A percentile compares a stretch with the other conserved stretches of the same genome.
Conservation (phyloP, 2,797 vertebrate genomes). For the Xerus rutilus region DNA sequence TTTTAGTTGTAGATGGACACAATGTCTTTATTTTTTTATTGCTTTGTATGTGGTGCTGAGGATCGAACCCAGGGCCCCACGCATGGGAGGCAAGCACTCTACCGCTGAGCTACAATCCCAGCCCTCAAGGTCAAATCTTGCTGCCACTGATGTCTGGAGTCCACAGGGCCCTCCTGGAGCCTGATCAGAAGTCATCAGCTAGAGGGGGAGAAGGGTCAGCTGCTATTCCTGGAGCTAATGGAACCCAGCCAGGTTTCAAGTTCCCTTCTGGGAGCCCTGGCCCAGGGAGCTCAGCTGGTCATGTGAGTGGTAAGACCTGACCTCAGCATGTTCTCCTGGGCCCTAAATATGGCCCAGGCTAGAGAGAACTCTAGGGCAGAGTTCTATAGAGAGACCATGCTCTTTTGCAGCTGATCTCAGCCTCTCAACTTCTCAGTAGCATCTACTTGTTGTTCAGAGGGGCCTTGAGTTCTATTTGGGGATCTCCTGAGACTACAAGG, state of each 20-base stretch:
- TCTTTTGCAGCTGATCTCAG: neutral
- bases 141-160: neutral
- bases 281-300: constrained; percentile 9
- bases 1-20: too few species aligned
- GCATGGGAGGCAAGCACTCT: too few species aligned
- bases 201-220: constrained; percentile 13
- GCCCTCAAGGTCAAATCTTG: constrained; percentile 61
- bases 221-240: constrained; percentile 74
- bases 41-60: too few species aligned
- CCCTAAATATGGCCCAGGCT: neutral
- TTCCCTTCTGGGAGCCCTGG: constrained; percentile 61
- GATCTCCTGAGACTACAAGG: neutral
- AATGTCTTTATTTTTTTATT: too few species aligned
- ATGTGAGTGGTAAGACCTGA: constrained; percentile 37
- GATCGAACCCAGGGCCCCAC: too few species aligned
- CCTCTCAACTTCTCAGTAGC: constrained; percentile 9
- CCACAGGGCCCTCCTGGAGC: constrained; percentile 60
- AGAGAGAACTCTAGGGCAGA: constrained; percentile 2
- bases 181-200: constrained; percentile 15
- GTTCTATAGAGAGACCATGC: neutral
- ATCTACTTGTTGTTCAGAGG: neutral
- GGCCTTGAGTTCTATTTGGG: neutral
- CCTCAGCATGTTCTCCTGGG: constrained; percentile 54
- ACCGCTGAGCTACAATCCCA: too few species aligned
- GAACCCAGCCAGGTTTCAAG: constrained; percentile 66